Evolutionary conservation across 2,888 invertebrate genomes (phyloP).

Genomic region (Tipula unca): DNA sequence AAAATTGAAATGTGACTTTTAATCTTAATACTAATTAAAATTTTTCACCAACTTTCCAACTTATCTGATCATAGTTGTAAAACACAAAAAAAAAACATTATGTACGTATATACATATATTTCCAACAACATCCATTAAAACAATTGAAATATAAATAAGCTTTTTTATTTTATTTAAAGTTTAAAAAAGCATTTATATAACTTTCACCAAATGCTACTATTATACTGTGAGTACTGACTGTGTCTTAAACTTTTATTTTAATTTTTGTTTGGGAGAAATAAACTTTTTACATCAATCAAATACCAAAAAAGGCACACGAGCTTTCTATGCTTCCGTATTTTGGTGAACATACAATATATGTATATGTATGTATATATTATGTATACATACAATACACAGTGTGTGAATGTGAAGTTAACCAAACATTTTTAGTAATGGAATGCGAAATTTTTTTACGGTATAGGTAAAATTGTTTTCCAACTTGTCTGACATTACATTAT

Average conservation of each 20-base stretch:
- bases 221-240: neutral
- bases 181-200: neutral
- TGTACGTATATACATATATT: neutral
- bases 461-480: neutral
- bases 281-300: constrained; percentile 14
- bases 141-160: neutral
- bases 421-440: neutral
- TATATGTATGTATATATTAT: no score
- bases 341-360: no score
- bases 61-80: constrained; percentile 8
- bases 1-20: neutral
- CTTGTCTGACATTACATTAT: neutral
- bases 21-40: neutral
- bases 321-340: neutral
- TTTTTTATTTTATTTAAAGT: neutral
- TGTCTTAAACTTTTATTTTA: neutral
- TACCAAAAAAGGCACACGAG: neutral
- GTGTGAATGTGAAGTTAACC: neutral
- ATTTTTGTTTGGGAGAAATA: neutral
- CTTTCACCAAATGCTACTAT: neutral
- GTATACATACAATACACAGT: neutral
- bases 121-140: neutral
- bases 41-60: neutral
- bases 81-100: neutral
- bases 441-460: neutral